Percentiles rank a stretch among this genome's conserved stretches.
Evolutionary conservation across 2,797 vertebrate genomes (phyloP).

Genomic region (Chiroxiphia lanceolata): DNA sequence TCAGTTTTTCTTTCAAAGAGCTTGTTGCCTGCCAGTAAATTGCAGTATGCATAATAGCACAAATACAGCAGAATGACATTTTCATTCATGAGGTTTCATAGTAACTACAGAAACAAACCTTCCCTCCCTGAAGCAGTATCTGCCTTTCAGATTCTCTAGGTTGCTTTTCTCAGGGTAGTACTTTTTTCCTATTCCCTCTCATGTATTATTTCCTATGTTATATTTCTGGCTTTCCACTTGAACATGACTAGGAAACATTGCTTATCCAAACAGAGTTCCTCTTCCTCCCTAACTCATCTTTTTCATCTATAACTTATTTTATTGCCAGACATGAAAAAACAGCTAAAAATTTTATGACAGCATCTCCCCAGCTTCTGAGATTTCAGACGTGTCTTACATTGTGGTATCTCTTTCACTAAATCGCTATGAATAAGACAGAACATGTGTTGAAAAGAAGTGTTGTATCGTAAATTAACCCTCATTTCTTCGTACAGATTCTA

Average conservation of each 20-base stretch:
- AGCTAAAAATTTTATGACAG: conserved; percentile 57
- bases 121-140: background rate
- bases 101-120: conserved; percentile 8
- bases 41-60: background rate
- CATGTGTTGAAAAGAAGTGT: background rate
- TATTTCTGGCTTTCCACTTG: background rate
- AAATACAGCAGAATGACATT: background rate
- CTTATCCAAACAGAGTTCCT: background rate
- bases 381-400: background rate
- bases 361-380: conserved; percentile 16
- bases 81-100: conserved; percentile 53
- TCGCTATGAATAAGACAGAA: conserved; percentile 33
- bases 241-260: background rate
- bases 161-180: background rate
- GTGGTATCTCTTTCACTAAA: conserved; percentile 10
- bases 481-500: conserved; percentile 11
- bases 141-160: conserved; percentile 9
- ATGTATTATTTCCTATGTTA: background rate
- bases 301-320: background rate
- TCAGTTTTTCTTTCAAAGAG: background rate
- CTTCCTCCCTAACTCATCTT: background rate
- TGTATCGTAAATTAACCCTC: conserved; percentile 58
- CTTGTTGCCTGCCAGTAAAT: background rate
- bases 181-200: background rate
- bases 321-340: conserved; percentile 34